Base-by-base conservation (phyloP, 2,888 invertebrate species). In the Hoplodrina blanda region DNA sequence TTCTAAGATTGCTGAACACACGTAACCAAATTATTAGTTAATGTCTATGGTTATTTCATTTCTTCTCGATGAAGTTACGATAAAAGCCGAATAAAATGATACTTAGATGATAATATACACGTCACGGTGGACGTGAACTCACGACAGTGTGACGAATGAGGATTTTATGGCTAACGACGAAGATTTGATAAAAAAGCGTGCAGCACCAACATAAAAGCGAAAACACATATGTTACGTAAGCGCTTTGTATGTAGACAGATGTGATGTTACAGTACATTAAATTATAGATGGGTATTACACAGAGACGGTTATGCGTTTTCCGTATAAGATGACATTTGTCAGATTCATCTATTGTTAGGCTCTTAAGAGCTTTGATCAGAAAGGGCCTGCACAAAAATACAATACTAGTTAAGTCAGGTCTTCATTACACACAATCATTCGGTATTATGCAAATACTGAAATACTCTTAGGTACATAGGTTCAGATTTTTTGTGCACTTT, bases 131-230 rank as follows among this genome's bases (percentile, higher is more conserved):
- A 69, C 54, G 73, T 50, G 62, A 66, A 73, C 4, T 30, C 80
- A 77, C 63, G 78, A 78, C 79, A 81, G 79, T 87, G 86, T 87
- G 85, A 87, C 85, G 82, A 86, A 86, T 62, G 77, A 75, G 59
- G 68, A 72, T 85, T 83, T 84, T 83, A 86, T 81, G 82, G 73
- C 53, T 68, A 73, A 61, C 76, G 75, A 73, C 77, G 68, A 65
- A 80, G 73, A 76, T 77, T 82, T 82, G 75, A 76, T 80, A 72
- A 80, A 83, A 82, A 67, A 53, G 50, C 64, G 62, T 74, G 70
- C 55, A 65, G 68, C 60, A 80, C 81, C 63, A 76, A 52, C 55
- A 62, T 73, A 75, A 79, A 81, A 83, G 73, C 75, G 84, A 86
- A 85, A 86, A 81, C 71, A 74, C 54, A 76, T 54, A 73, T 33